A percentile compares a stretch with the other conserved stretches of the same genome.
Conservation (phyloP, 1,140 invertebrate genomes). For the Brachionus manjavacas region DNA sequence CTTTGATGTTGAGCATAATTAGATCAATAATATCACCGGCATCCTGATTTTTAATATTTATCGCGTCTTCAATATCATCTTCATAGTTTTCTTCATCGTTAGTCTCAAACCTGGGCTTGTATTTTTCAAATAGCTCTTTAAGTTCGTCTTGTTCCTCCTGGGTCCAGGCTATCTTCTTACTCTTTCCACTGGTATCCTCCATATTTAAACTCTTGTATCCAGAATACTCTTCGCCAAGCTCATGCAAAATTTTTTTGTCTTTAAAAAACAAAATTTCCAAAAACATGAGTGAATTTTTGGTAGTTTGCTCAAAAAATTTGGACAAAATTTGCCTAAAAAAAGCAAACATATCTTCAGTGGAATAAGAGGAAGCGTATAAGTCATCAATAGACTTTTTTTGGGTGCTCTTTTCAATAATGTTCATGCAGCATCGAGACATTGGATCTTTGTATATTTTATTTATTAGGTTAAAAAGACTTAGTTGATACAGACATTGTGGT, state of each 20-base stretch:
- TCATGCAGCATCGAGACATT: slow-evolving; percentile 23
- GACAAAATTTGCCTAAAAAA: slow-evolving; percentile 33
- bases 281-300: slow-evolving; percentile 11
- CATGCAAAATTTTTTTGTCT: slow-evolving; percentile 31
- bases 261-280: slow-evolving; percentile 40
- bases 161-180: slow-evolving; percentile 18
- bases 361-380: slow-evolving; percentile 12
- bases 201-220: neutral
- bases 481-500: slow-evolving; percentile 25
- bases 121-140: slow-evolving; percentile 29
- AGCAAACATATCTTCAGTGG: slow-evolving; percentile 37
- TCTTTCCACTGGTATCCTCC: neutral
- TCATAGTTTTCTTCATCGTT: slow-evolving; percentile 10
- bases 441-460: slow-evolving; percentile 41
- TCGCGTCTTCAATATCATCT: neutral
- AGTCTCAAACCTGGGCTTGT: neutral
- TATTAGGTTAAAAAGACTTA: slow-evolving; percentile 32
- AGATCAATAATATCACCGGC: slow-evolving; percentile 28
- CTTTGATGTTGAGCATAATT: slow-evolving; percentile 20
- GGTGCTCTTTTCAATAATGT: slow-evolving; percentile 20
- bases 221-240: slow-evolving; percentile 21
- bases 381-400: slow-evolving; percentile 36
- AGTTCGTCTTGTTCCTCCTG: slow-evolving; percentile 34
- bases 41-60: neutral
- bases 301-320: slow-evolving; percentile 38